phyloP scores from a whole-genome alignment of 2,888 invertebrate species.

The Troilus luridus region DNA sequence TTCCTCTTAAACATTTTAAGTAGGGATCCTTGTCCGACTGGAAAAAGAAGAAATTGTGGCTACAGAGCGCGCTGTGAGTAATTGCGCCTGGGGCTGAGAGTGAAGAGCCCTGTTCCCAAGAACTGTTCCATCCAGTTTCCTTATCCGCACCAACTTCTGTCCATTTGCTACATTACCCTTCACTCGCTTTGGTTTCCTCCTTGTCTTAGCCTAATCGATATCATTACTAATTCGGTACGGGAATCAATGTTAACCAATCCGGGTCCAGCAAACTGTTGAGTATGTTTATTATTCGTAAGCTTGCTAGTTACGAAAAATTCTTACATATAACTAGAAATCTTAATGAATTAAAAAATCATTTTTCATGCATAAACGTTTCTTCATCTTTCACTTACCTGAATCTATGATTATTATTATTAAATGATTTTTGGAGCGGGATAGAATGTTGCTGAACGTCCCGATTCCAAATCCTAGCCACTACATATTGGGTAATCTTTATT shows the following conservation, averaged over 20 bases:
- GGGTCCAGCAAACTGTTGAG: no score
- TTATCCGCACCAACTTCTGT: conserved; percentile 43
- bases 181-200: neutral
- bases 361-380: no score
- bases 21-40: neutral
- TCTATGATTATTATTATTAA: no score
- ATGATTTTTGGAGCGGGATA: no score
- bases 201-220: conserved; percentile 8
- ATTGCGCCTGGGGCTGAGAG: conserved; percentile 29
- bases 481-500: no score
- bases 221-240: neutral
- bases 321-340: no score
- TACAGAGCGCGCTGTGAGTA: conserved; percentile 9
- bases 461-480: no score
- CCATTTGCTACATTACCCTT: conserved; percentile 31
- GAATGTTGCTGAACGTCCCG: no score
- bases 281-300: no score
- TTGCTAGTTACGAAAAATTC: no score
- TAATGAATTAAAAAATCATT: no score
- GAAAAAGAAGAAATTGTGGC: neutral
- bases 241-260: neutral
- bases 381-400: no score
- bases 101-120: conserved; percentile 54
- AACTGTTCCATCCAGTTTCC: conserved; percentile 17
- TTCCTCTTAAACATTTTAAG: conserved; percentile 34